Evolutionary conservation across 2,888 invertebrate genomes (phyloP).

Genomic region (Poecilus cupreus): DNA sequence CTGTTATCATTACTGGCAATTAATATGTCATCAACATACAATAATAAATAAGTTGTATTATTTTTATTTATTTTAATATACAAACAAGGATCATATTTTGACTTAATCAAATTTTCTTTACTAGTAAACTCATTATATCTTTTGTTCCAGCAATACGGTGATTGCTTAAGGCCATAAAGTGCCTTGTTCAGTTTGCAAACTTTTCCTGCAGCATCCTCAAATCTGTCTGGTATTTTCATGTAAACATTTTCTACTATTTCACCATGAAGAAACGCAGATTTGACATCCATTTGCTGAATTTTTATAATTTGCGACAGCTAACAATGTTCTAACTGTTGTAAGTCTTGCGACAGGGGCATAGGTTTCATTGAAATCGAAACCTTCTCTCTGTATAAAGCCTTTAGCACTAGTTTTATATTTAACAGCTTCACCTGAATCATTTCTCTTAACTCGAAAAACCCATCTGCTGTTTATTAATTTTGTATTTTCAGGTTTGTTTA

Average conservation of each 20-base stretch:
- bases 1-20: constrained; percentile 52
- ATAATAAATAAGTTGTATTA: constrained; percentile 55
- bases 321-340: too few species aligned
- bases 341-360: too few species aligned
- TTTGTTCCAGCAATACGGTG: constrained; percentile 64
- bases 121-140: constrained; percentile 59
- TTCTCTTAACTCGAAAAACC: too few species aligned
- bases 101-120: constrained; percentile 60
- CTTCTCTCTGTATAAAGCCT: too few species aligned
- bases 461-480: too few species aligned
- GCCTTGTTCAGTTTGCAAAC: constrained; percentile 59
- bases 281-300: constrained; percentile 64
- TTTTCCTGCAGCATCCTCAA: background rate
- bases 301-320: too few species aligned
- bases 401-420: too few species aligned
- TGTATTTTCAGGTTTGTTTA: too few species aligned
- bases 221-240: constrained; percentile 60
- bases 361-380: too few species aligned
- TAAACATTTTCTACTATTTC: constrained; percentile 63
- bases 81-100: constrained; percentile 63
- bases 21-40: constrained; percentile 63
- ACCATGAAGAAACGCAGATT: constrained; percentile 65
- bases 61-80: constrained; percentile 58
- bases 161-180: constrained; percentile 65
- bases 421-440: too few species aligned